Evolutionary conservation across 2,797 vertebrate species (phyloP).

Genomic region (Syngnathus rostellatus): DNA sequence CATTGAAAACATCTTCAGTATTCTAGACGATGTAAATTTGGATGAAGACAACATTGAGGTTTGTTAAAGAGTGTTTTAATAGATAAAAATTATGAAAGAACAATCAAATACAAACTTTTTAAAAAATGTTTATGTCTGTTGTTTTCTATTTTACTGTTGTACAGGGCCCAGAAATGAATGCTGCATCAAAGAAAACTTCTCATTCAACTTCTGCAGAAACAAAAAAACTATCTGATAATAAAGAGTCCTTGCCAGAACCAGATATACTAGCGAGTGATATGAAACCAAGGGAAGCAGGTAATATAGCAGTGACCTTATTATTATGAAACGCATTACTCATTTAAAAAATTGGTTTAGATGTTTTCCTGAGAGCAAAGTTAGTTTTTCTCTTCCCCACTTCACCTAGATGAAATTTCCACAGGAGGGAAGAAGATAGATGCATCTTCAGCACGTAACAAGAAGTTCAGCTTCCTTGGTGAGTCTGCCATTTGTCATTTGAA

Average conservation of each 20-base stretch:
- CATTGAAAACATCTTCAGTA: constrained; percentile 67
- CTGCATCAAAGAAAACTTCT: constrained; percentile 62
- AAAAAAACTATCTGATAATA: constrained; percentile 53
- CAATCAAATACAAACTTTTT: too few relatives aligned
- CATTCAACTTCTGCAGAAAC: constrained; percentile 50
- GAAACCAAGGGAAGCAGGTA: constrained; percentile 43
- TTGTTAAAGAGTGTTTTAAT: constrained; percentile 18
- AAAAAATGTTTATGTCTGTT: background rate
- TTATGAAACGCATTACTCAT: background rate
- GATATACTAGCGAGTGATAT: constrained; percentile 5
- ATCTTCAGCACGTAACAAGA: constrained; percentile 55
- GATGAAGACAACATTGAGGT: constrained; percentile 61
- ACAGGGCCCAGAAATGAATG: constrained; percentile 82
- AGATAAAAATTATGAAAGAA: too few relatives aligned
- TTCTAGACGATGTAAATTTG: constrained; percentile 54
- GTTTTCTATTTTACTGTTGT: constrained; percentile 2
- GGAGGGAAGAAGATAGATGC: constrained; percentile 52
- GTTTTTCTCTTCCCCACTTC: constrained; percentile 10
- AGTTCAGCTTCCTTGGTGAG: constrained; percentile 75
- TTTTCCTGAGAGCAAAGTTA: constrained; percentile 18
- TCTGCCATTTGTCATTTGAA: background rate
- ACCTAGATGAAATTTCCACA: constrained; percentile 45
- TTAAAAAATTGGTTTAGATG: constrained; percentile 19
- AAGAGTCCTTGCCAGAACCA: constrained; percentile 25
- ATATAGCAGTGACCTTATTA: constrained; percentile 18